Conservation (phyloP, 2,888 invertebrate species). For the Cantharis nigra region DNA sequence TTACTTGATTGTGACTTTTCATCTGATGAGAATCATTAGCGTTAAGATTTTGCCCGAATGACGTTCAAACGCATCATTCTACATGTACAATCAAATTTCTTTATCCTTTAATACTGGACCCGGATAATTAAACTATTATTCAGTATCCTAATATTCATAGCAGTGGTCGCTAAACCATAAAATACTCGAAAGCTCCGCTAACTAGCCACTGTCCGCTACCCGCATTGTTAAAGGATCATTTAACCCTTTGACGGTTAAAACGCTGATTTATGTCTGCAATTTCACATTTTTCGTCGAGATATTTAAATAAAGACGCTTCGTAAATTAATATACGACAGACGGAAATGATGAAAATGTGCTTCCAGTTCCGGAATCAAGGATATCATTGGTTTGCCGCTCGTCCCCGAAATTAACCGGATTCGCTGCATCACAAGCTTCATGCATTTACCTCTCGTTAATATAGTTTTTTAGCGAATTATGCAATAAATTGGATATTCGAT, state of each 20-base stretch:
- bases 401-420: constrained; percentile 9
- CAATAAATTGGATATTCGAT: constrained; percentile 2
- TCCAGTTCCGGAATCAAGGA: constrained; percentile 16
- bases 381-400: constrained; percentile 13
- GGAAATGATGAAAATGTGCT: constrained; percentile 36
- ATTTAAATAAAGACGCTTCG: constrained; percentile 36
- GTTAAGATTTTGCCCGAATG: not conserved
- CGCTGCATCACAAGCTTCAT: constrained; percentile 2
- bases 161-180: constrained; percentile 36
- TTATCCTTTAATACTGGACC: constrained; percentile 9
- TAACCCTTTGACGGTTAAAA: constrained; percentile 48
- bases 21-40: not conserved
- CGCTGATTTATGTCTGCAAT: constrained; percentile 39
- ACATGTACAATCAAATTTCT: not conserved
- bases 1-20: not conserved
- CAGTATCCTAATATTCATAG: constrained; percentile 32
- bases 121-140: constrained; percentile 44
- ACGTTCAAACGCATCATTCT: not conserved
- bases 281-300: constrained; percentile 36
- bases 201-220: constrained; percentile 43
- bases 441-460: constrained; percentile 22
- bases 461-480: constrained; percentile 25
- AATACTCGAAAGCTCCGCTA: constrained; percentile 31
- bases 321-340: constrained; percentile 33
- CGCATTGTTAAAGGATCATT: constrained; percentile 53